These are phyloP conservation scores for Scolopax rusticola DNA, from an alignment of 2,797 vertebrate species.

Conservation along the genomic window DNA sequence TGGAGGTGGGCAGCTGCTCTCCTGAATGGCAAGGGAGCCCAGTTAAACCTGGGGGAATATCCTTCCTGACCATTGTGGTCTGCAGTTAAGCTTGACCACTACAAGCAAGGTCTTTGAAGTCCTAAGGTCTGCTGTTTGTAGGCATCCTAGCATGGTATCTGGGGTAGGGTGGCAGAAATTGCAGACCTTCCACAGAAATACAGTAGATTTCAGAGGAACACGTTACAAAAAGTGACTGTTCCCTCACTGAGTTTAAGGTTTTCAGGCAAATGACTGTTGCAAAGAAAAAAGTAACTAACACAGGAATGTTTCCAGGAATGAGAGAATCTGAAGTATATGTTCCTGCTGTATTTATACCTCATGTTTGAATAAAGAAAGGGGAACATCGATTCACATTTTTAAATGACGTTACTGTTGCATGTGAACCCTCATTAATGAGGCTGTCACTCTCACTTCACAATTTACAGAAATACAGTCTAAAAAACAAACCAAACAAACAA, in stretches of 20 bases:
- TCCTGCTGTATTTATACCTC: not conserved
- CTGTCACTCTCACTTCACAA: not conserved
- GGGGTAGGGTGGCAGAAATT: not conserved
- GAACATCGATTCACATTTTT: not conserved
- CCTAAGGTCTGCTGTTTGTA: not conserved
- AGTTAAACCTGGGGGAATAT: not conserved
- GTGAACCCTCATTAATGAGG: not conserved
- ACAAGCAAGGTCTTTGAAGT: not conserved
- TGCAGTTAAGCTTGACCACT: not conserved
- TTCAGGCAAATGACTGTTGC: not conserved
- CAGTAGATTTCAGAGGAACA: not conserved
- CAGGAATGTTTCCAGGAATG: not conserved
- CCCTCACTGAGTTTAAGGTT: not conserved
- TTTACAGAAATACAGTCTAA: not conserved
- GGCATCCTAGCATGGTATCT: not conserved
- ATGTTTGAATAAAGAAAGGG: not conserved
- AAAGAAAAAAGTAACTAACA: not conserved
- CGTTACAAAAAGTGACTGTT: not conserved
- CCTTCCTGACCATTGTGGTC: rapidly evolving
- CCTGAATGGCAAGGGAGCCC: not conserved
- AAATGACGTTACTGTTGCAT: not conserved
- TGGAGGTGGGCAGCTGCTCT: not conserved
- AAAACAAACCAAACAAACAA: not conserved
- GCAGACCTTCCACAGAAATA: not conserved
- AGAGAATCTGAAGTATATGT: not conserved